Percentiles rank a stretch among this genome's conserved stretches.
These are phyloP conservation scores for Procambarus clarkii DNA, from an alignment of 1,140 invertebrate genomes.

Conservation along the genomic window DNA sequence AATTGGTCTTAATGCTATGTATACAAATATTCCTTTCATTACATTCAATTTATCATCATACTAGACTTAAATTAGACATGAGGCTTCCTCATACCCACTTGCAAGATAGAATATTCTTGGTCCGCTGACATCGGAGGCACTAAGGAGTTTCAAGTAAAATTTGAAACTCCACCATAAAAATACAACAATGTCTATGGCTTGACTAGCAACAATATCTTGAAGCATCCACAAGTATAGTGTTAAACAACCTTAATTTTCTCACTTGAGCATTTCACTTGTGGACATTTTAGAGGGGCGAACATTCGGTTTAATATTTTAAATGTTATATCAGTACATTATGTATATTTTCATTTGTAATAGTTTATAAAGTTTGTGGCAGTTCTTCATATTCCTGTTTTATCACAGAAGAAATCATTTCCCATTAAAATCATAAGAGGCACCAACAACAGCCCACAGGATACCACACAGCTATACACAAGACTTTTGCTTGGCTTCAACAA, in stretches of 20 bases:
- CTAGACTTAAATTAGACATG: neutral
- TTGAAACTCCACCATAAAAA: neutral
- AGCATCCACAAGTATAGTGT: conserved; percentile 1
- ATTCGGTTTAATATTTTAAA: neutral
- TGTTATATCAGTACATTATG: neutral
- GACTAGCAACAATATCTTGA: conserved; percentile 6
- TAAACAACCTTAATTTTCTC: neutral
- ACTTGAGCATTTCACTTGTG: neutral
- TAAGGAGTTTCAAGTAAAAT: neutral
- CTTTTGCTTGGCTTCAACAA: neutral
- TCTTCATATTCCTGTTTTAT: neutral
- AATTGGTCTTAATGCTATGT: neutral
- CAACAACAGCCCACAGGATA: neutral
- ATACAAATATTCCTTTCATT: neutral
- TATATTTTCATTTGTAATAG: neutral
- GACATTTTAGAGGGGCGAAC: neutral
- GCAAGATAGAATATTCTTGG: neutral
- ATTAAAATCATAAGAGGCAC: neutral
- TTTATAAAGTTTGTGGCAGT: neutral
- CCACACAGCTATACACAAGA: conserved; percentile 7
- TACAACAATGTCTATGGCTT: conserved; percentile 2
- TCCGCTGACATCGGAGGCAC: neutral
- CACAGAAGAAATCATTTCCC: neutral
- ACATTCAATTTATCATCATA: neutral
- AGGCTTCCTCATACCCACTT: neutral